Evolutionary conservation across 2,113 vertebrate genomes (phyloP).

Genomic region (Numida meleagris): DNA sequence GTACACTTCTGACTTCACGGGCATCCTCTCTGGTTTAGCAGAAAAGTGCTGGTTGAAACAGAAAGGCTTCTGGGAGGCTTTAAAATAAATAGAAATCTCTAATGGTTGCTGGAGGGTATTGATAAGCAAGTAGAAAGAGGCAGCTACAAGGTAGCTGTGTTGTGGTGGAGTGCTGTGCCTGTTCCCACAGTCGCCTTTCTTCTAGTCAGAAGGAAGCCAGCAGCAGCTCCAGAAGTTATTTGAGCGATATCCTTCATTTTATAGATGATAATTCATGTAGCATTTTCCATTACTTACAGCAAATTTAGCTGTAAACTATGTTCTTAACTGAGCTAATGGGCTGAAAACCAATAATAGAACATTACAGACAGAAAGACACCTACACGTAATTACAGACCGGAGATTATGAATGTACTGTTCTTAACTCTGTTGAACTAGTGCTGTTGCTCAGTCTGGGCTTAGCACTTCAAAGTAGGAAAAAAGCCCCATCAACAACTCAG

Average conservation of each 20-base stretch:
- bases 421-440: background rate
- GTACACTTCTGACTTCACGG: constrained; percentile 71
- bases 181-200: background rate
- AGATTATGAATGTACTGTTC: constrained; percentile 1
- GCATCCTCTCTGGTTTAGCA: background rate
- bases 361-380: constrained; percentile 30
- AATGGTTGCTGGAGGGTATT: background rate
- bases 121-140: background rate
- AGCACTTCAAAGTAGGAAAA: background rate
- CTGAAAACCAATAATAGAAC: constrained; percentile 54
- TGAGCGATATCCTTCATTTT: background rate
- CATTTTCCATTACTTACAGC: constrained; percentile 31
- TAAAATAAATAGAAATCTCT: background rate
- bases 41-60: background rate
- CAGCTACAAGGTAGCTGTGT: background rate
- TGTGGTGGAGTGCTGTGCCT: background rate
- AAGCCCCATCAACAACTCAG: background rate
- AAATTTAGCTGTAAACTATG: constrained; percentile 41
- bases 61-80: background rate
- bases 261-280: background rate
- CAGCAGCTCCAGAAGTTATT: background rate
- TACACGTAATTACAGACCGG: constrained; percentile 43
- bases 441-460: constrained; percentile 5
- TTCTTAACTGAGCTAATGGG: constrained; percentile 48
- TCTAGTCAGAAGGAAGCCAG: background rate